Evolutionary conservation across 1,140 invertebrate species (phyloP).

Genomic region (Geopemphigus sp.): DNA sequence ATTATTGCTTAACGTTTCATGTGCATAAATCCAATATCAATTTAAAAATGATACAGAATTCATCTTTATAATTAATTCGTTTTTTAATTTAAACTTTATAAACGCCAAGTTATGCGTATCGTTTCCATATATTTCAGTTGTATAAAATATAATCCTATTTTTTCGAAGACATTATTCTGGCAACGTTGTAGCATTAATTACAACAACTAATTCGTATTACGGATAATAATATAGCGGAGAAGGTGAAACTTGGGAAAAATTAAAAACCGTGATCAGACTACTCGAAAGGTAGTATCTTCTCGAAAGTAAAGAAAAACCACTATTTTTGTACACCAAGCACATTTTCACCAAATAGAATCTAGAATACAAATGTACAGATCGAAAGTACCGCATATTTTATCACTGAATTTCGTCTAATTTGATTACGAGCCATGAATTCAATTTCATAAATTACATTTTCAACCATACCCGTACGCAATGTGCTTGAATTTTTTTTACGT

Average conservation of each 20-base stretch:
- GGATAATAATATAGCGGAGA: neutral
- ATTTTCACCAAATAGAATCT: constrained; percentile 24
- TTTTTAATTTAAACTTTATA: no score
- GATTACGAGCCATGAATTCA: constrained; percentile 28
- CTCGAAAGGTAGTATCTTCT: constrained; percentile 11
- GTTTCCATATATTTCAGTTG: neutral
- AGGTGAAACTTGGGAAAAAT: constrained; percentile 21
- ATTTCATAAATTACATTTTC: constrained; percentile 9
- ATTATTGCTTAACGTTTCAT: no score
- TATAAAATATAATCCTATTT: neutral
- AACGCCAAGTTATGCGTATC: neutral
- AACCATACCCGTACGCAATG: neutral
- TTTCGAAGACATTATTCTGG: constrained; percentile 32
- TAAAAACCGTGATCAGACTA: constrained; percentile 47
- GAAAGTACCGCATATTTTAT: constrained; percentile 40
- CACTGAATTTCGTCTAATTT: constrained; percentile 26
- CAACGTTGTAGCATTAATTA: constrained; percentile 39
- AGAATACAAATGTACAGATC: constrained; percentile 34
- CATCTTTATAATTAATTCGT: no score
- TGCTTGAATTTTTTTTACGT: neutral
- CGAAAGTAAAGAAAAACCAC: constrained; percentile 11
- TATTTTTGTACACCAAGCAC: constrained; percentile 38
- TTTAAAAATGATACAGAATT: no score
- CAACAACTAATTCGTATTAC: constrained; percentile 34
- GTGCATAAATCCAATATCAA: neutral